These are phyloP conservation scores for Odocoileus hemionus DNA, from an alignment of 2,113 vertebrate species.

Conservation along the genomic window DNA sequence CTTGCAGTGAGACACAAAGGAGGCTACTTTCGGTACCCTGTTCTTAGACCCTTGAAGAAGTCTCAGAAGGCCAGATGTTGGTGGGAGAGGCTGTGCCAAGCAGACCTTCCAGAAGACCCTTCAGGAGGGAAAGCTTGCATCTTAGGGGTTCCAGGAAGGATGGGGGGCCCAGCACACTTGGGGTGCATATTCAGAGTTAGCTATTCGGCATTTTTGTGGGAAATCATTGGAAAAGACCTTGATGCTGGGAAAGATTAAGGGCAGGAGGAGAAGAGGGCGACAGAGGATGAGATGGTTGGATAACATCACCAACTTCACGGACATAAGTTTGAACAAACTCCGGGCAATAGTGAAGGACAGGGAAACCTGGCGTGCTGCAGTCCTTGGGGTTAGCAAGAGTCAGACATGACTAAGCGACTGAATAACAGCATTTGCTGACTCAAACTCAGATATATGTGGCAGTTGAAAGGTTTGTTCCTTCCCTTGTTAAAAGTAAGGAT, in stretches of 20 bases:
- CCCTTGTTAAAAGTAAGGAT: neutral
- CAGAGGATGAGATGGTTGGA: neutral
- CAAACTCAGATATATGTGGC: rapidly evolving
- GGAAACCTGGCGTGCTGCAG: neutral
- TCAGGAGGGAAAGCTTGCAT: rapidly evolving
- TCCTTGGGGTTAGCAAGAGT: neutral
- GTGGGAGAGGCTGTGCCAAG: neutral
- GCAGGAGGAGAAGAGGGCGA: neutral
- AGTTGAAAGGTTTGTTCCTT: rapidly evolving
- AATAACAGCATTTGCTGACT: neutral
- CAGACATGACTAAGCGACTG: neutral
- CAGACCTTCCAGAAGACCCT: neutral
- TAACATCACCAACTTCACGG: neutral
- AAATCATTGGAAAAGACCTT: neutral
- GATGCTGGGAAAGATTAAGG: neutral
- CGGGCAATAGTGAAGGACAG: neutral
- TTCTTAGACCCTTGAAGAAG: neutral
- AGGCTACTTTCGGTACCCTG: neutral
- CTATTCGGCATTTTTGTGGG: rapidly evolving
- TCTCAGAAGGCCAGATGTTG: neutral
- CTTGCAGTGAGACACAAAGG: no score
- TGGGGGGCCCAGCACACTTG: neutral
- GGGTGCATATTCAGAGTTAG: neutral
- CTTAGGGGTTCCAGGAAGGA: neutral
- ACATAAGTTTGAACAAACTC: neutral